These are phyloP conservation scores for Pipa parva DNA, from an alignment of 2,113 vertebrate species.

Conservation along the genomic window DNA sequence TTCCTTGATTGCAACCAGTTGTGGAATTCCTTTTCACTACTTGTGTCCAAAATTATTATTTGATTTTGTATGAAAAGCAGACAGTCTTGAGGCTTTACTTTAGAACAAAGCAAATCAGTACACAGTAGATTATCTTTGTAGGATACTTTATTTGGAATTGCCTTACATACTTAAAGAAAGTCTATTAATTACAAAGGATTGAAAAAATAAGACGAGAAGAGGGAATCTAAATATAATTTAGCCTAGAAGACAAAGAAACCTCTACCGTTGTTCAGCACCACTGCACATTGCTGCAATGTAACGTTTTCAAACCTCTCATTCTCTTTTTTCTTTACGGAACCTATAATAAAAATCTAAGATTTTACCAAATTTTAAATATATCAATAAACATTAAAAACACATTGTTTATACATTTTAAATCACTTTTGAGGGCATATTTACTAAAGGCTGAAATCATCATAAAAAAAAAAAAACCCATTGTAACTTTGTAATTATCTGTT, in stretches of 20 bases:
- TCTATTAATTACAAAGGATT: neutral
- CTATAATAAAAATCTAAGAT: too few relatives aligned
- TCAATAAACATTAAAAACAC: too few relatives aligned
- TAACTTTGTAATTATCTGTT: too few relatives aligned
- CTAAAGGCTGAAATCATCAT: too few relatives aligned
- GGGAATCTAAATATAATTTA: neutral
- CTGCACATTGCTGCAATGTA: too few relatives aligned
- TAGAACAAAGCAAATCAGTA: slow-evolving; percentile 1
- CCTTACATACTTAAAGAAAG: neutral
- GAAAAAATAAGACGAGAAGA: neutral
- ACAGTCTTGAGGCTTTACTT: neutral
- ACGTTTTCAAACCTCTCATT: too few relatives aligned
- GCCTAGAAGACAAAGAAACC: neutral
- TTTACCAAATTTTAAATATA: too few relatives aligned
- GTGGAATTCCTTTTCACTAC: neutral
- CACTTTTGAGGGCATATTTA: too few relatives aligned
- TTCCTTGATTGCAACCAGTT: slow-evolving; percentile 11
- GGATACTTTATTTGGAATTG: neutral
- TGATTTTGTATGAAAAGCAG: slow-evolving; percentile 1
- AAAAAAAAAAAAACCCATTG: too few relatives aligned
- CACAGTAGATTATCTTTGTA: neutral
- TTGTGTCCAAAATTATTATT: slow-evolving; percentile 1
- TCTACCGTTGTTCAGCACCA: too few relatives aligned
- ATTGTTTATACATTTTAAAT: too few relatives aligned
- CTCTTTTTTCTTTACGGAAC: too few relatives aligned